Evolutionary conservation across 2,888 invertebrate species (phyloP).

Genomic region (Pachydiplax longipennis): DNA sequence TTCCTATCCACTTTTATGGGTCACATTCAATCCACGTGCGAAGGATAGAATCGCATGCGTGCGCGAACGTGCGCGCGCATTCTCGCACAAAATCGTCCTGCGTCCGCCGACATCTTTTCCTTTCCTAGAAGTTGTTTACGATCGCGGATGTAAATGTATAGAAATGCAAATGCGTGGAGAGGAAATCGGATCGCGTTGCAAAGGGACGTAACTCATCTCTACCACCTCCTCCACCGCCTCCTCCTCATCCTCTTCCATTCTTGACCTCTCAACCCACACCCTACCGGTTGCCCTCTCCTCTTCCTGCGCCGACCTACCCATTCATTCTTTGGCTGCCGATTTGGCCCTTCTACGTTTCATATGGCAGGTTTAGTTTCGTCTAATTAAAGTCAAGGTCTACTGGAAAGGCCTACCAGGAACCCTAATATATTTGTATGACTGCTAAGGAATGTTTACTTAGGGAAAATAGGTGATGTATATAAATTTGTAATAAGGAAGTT

Average conservation of each 20-base stretch:
- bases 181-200: not conserved
- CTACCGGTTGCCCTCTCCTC: not conserved
- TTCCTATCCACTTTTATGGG: not conserved
- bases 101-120: not conserved
- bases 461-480: no score
- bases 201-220: not conserved
- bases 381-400: no score
- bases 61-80: not conserved
- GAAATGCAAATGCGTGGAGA: not conserved
- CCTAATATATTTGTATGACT: no score
- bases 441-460: no score
- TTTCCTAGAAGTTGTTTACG: not conserved
- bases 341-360: not conserved
- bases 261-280: not conserved
- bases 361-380: no score
- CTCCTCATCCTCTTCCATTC: not conserved
- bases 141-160: not conserved
- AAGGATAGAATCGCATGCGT: not conserved
- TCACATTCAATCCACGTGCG: not conserved
- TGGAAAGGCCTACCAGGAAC: no score
- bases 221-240: not conserved
- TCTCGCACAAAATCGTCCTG: not conserved
- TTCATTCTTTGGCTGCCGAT: not conserved
- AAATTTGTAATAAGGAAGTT: no score
- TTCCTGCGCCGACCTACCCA: not conserved